Evolutionary conservation across 2,113 vertebrate species (phyloP), one percentile per base, ranked within the genome.

Genomic region (Limanda limanda): DNA sequence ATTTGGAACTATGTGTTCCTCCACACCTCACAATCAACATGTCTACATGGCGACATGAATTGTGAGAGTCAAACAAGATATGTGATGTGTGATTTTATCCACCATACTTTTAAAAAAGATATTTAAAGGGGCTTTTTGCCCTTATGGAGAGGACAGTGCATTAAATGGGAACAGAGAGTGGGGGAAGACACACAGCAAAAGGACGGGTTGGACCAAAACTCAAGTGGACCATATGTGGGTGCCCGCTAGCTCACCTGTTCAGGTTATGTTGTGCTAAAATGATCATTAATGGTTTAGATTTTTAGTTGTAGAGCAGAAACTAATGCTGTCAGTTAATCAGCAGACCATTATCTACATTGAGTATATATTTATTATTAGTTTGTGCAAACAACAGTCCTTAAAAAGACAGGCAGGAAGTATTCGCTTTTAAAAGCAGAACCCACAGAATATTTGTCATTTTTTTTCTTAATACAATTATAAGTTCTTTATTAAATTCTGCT

Each of bases 1-100:
- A 74, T 59, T 71, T 61, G 31, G 23, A 85, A 61, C 27, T 20
- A 13, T 42, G 23, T 60, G 24, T 40, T 81, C 76, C 74, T 31
- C 24, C 68, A 27, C 37, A 78, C 70, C 42, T 69, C 40, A 55
- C 52, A 40, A n/a, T 67, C 18, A 18, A 68, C 51, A 45, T 51
- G 61, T 68, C 55, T 4, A 25, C 15, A 31, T 31, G 54, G 51
- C 54, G 12, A 23, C 18, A 66, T 60, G 20, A 20, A 71, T 56
- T 12, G n/a, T 58, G 14, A 68, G 40, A 9, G 1, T 8, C 20
- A 8, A 17, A 20, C 51, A 9, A 18, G 3, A 42, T 3, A 42
- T 42, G 40, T 12, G 40, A 13, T 3, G 40, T 10, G 9, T 40
- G 37, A 40, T 40, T 40, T 11, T 40, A 12, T 40, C 2, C 37